Percentiles rank a stretch among this genome's conserved stretches.
These are phyloP conservation scores for Euwallacea similis DNA, from an alignment of 1,140 invertebrate species.

Conservation along the genomic window DNA sequence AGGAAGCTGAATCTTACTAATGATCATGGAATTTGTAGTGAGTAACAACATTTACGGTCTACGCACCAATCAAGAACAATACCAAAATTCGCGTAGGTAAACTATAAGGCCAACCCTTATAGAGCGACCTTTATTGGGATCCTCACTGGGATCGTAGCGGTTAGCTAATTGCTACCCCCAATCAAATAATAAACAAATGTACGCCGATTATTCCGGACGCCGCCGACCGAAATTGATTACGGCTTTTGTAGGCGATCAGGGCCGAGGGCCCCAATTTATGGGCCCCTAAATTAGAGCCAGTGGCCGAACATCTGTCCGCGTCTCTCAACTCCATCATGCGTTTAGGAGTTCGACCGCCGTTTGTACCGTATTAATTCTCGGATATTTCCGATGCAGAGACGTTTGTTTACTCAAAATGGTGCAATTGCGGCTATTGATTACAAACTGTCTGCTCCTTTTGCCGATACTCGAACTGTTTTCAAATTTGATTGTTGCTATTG, in stretches of 20 bases:
- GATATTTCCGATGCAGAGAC: slow-evolving; percentile 29
- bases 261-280: slow-evolving; percentile 40
- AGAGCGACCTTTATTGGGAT: neutral
- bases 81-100: too few species aligned
- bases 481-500: too few species aligned
- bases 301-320: slow-evolving; percentile 37
- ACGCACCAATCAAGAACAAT: too few species aligned
- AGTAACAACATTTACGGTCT: too few species aligned
- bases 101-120: neutral
- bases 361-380: slow-evolving; percentile 28
- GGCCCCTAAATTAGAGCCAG: slow-evolving; percentile 40
- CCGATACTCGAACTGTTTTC: too few species aligned
- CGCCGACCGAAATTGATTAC: slow-evolving; percentile 41
- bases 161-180: slow-evolving; percentile 6
- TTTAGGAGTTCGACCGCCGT: slow-evolving; percentile 30
- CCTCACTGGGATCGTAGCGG: neutral
- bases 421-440: slow-evolving; percentile 1
- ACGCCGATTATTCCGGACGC: slow-evolving; percentile 3
- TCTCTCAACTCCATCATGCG: slow-evolving; percentile 31
- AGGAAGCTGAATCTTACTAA: neutral
- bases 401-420: slow-evolving; percentile 12
- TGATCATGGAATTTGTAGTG: neutral
- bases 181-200: slow-evolving; percentile 20
- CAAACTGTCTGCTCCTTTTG: neutral
- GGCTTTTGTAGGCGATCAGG: slow-evolving; percentile 45